Evolutionary conservation across 2,797 vertebrate genomes (phyloP), one percentile per base, ranked within the genome.

Genomic region (Microctenopoma lineatum): DNA sequence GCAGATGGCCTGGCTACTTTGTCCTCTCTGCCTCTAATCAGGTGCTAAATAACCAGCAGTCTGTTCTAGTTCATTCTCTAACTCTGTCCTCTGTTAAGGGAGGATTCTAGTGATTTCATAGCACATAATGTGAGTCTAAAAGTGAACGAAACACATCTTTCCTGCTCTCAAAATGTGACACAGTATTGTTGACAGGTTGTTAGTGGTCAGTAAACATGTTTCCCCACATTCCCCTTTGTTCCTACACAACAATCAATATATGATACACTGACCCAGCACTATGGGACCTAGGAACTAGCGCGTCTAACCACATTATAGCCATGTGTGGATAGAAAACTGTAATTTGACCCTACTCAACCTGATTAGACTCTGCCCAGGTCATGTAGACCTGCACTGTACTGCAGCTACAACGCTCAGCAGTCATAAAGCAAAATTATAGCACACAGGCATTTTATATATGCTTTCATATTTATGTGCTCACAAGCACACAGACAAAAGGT

Each of bases 41-140:
- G 87, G 75, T 89, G 88, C 88, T 92, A 90, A 92, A 92, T 89
- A 92, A 88, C 78, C 73, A 80, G 85, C 86, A 80, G 80, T 87
- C 82, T 84, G 77, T 60, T 46, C 50, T 51, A 42, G 73, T 47
- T 16, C 18, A 18, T 44, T 29, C 8, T 14, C 46, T 41, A 55
- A 47, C 26, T 44, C 56, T 29, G 56, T 53, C 69, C 65, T 53
- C 56, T 13, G 14, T 47, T 42, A 61, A 50, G 57, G 29, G 27
- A 14, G 14, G 7, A 34, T 32, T 51, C 18, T 4, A 15, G 10
- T 46, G 26, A 8, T 52, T 55, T 63, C 21, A 47, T 4, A 41
- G n/a, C 32, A 16, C 25, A 45, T 29, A 62, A 14, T 9, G 42
- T 5, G 45, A 50, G 3, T 16, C 54, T 38, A 25, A 25, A 26